Evolutionary conservation across 92 coral and sea anemone genomes (phyloP).

Genomic region (Porites divaricata): DNA sequence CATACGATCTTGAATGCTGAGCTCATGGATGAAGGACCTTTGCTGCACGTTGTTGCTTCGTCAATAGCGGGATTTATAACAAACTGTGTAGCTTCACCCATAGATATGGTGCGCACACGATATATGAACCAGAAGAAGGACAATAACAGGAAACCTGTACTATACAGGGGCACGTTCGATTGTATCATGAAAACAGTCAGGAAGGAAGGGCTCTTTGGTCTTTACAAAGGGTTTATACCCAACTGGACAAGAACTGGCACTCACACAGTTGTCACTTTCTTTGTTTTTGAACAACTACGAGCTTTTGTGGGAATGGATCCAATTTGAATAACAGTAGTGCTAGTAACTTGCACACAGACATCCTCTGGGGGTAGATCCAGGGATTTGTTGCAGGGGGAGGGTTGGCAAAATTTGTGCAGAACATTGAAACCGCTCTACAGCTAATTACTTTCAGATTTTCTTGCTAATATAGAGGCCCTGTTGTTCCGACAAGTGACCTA

Average conservation of each 20-base stretch:
- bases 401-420: too few relatives aligned
- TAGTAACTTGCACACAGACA: too few relatives aligned
- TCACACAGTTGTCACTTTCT: constrained; percentile 95
- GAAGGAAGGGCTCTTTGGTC: constrained; percentile 87
- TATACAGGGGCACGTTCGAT: constrained; percentile 85
- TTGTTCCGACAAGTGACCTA: too few relatives aligned
- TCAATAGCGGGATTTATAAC: constrained; percentile 92
- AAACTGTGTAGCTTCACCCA: constrained; percentile 90
- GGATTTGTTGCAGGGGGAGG: too few relatives aligned
- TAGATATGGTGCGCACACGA: constrained; percentile 95
- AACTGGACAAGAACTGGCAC: constrained; percentile 97
- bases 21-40: constrained; percentile 78
- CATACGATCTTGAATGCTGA: constrained; percentile 80
- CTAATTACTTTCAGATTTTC: too few relatives aligned
- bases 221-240: constrained; percentile 96
- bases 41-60: constrained; percentile 85
- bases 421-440: too few relatives aligned
- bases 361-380: too few relatives aligned
- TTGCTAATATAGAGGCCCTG: too few relatives aligned
- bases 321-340: constrained; percentile 36
- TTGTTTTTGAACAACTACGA: constrained; percentile 94
- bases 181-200: constrained; percentile 87
- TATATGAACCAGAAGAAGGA: constrained; percentile 88
- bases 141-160: constrained; percentile 63
- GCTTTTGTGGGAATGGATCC: constrained; percentile 86